Evolutionary conservation across 2,797 vertebrate genomes (phyloP).

Genomic region (Microhierax caerulescens): DNA sequence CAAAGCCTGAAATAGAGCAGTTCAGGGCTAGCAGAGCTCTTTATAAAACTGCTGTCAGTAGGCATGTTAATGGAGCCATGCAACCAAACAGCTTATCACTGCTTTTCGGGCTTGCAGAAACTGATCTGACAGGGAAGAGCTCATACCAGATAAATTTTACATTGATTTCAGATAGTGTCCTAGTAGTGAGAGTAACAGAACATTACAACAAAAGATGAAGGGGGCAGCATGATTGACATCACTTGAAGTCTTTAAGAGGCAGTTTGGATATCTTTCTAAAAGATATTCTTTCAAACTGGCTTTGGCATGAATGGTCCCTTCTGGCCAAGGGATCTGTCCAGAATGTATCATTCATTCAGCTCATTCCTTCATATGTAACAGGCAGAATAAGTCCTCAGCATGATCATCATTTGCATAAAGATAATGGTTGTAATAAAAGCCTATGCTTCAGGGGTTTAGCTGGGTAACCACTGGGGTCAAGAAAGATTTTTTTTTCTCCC

Average conservation of each 20-base stretch:
- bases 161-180: not conserved
- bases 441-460: conserved; percentile 30
- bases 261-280: conserved; percentile 25
- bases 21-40: not conserved
- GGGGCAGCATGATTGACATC: not conserved
- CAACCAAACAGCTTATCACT: not conserved
- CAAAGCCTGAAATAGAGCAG: not conserved
- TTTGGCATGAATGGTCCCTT: conserved; percentile 27
- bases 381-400: conserved; percentile 42
- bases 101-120: not conserved
- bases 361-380: conserved; percentile 21
- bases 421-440: conserved; percentile 47
- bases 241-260: not conserved
- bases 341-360: conserved; percentile 32
- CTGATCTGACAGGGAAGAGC: not conserved
- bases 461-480: conserved; percentile 24
- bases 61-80: not conserved
- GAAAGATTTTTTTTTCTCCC: not conserved
- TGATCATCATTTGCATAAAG: conserved; percentile 45
- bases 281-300: conserved; percentile 26
- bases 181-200: not conserved
- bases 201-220: not conserved
- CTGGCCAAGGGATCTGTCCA: conserved; percentile 27
- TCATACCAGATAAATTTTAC: not conserved
- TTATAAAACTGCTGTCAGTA: not conserved